phyloP scores from a whole-genome alignment of 2,113 vertebrate genomes.

The Petrocephalus zakoni region DNA sequence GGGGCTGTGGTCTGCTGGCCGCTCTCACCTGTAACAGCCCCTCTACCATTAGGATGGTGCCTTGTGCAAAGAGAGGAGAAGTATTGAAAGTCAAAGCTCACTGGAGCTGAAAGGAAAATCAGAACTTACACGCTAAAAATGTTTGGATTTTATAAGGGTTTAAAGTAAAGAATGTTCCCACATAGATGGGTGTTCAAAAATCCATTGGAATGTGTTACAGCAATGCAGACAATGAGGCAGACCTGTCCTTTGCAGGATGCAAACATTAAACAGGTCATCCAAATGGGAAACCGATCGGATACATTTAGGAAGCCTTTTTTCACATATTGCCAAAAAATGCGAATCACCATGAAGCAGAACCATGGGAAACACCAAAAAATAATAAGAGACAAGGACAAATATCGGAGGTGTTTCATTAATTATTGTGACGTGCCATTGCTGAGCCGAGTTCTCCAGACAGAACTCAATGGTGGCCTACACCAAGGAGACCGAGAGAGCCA shows the following conservation, averaged over 20 bases:
- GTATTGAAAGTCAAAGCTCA: not conserved
- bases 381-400: not conserved
- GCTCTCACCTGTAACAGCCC: not conserved
- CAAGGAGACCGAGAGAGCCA: not conserved
- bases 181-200: not conserved
- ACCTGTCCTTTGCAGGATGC: not conserved
- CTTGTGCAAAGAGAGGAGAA: not conserved
- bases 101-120: not conserved
- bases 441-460: not conserved
- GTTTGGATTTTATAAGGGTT: not conserved
- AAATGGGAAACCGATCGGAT: not conserved
- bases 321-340: not conserved
- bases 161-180: not conserved
- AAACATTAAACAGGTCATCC: not conserved
- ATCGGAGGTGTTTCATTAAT: not conserved
- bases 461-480: not conserved
- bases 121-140: not conserved
- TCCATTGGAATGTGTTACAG: not conserved
- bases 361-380: not conserved
- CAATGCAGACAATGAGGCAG: not conserved
- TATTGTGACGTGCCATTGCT: not conserved
- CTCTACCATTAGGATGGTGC: not conserved
- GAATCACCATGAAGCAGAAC: not conserved
- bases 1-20: not conserved
- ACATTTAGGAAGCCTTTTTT: not conserved